These are phyloP conservation scores for Drosophila oshimai DNA, from an alignment of 1,140 invertebrate genomes.

Conservation along the genomic window DNA sequence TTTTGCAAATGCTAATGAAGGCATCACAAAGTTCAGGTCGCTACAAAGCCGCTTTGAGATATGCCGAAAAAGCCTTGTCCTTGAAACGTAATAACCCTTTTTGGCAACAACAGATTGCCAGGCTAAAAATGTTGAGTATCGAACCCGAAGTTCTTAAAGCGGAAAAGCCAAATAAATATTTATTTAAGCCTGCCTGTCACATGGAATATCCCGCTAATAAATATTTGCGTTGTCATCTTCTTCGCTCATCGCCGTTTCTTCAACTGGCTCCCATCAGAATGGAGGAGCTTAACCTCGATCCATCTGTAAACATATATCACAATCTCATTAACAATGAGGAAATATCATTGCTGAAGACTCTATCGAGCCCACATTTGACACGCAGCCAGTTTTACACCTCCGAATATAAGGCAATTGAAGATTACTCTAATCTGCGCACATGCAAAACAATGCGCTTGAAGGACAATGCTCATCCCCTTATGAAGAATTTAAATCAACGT, in stretches of 20 bases:
- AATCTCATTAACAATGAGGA: not conserved
- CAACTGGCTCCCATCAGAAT: slow-evolving; percentile 2
- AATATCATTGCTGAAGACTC: not conserved
- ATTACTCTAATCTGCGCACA: slow-evolving; percentile 2
- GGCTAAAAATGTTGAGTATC: not conserved
- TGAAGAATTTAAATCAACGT: slow-evolving; percentile 9
- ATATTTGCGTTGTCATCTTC: not conserved
- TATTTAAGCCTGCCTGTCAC: slow-evolving; percentile 3
- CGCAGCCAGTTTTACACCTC: not conserved
- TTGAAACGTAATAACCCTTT: not conserved
- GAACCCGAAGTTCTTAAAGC: not conserved
- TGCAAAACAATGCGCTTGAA: slow-evolving; percentile 4
- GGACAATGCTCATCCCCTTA: not conserved
- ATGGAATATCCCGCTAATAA: slow-evolving; percentile 1
- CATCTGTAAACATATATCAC: slow-evolving; percentile 9
- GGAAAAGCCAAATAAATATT: not conserved
- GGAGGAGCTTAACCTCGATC: slow-evolving; percentile 1
- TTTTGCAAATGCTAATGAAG: slow-evolving; percentile 10
- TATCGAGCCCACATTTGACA: not conserved
- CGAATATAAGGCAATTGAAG: not conserved
- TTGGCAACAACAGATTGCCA: slow-evolving; percentile 2
- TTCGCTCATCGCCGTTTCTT: not conserved
- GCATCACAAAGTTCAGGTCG: slow-evolving; percentile 6
- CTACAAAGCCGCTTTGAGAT: not conserved
- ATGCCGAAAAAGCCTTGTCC: not conserved